A percentile compares a stretch with the other conserved stretches of the same genome.
Evolutionary conservation across 1,140 invertebrate genomes (phyloP).

Genomic region (Drosophila melanica): DNA sequence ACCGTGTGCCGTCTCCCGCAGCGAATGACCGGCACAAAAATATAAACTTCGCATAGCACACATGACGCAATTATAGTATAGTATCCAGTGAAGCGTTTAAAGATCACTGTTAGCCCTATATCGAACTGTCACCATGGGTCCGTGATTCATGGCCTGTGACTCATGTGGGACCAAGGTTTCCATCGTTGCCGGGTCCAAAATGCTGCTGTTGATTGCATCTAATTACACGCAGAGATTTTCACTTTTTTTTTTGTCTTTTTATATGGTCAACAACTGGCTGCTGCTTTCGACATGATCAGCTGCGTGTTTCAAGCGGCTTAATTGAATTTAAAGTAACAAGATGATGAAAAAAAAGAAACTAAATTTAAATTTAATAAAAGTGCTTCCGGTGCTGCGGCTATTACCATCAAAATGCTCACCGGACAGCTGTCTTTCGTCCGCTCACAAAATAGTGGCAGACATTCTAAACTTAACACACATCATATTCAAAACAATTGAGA

Average conservation of each 20-base stretch:
- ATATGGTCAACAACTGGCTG: not conserved
- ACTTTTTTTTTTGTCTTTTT: constrained; percentile 46
- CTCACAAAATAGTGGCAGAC: not conserved
- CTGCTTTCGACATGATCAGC: constrained; percentile 2
- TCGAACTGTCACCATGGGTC: constrained; percentile 16
- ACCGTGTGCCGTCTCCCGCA: constrained; percentile 15
- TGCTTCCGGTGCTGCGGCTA: constrained; percentile 39
- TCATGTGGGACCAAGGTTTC: not conserved
- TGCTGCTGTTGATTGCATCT: constrained; percentile 63
- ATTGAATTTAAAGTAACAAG: constrained; percentile 41
- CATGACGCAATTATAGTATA: constrained; percentile 54
- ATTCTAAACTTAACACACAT: not conserved
- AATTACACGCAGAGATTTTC: constrained; percentile 71
- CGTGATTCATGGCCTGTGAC: constrained; percentile 34
- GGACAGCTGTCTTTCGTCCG: not conserved
- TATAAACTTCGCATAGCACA: constrained; percentile 3
- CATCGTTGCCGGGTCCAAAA: constrained; percentile 24
- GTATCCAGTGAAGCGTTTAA: constrained; percentile 53
- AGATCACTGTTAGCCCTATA: constrained; percentile 6
- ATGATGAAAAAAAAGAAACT: not conserved
- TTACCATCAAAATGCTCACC: not conserved
- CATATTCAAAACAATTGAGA: constrained; percentile 10
- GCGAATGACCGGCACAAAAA: constrained; percentile 55
- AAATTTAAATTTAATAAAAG: constrained; percentile 36
- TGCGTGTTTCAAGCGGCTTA: constrained; percentile 53